Evolutionary conservation across 2,888 invertebrate species (phyloP).

Genomic region (Cheilosia vernalis): DNA sequence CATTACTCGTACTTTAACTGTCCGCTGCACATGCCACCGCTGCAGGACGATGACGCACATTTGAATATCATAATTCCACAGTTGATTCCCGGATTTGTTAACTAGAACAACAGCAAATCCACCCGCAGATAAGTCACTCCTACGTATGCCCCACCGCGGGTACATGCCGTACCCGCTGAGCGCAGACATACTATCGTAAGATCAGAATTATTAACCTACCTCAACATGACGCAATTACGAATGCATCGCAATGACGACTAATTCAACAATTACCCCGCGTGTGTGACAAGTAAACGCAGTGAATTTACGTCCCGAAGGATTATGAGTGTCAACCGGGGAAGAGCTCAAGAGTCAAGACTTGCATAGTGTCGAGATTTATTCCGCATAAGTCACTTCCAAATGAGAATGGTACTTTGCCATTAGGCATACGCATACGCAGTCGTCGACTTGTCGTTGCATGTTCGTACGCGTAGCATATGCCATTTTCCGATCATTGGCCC

Average conservation of each 20-base stretch:
- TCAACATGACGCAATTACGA: conserved; percentile 56
- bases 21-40: conserved; percentile 2
- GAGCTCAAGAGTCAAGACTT: conserved; percentile 3
- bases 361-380: conserved; percentile 50
- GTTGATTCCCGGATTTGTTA: conserved; percentile 64
- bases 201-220: conserved; percentile 1
- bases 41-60: conserved; percentile 16
- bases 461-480: conserved; percentile 21
- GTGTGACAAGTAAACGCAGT: conserved; percentile 41
- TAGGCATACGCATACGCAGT: conserved; percentile 14
- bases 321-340: conserved; percentile 50
- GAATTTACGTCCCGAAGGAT: conserved; percentile 63
- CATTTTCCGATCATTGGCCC: conserved; percentile 9
- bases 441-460: conserved; percentile 10
- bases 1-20: conserved; percentile 30
- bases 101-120: conserved; percentile 61
- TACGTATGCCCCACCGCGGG: conserved; percentile 37
- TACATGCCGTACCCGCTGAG: conserved; percentile 6
- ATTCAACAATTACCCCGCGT: conserved; percentile 57
- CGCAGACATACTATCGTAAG: not conserved
- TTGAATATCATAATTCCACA: conserved; percentile 52
- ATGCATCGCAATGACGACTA: conserved; percentile 54
- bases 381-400: conserved; percentile 47
- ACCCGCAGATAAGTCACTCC: conserved; percentile 48
- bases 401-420: conserved; percentile 36